phyloP scores from a whole-genome alignment of 2,113 vertebrate species.

The Psammodynastes pulverulentus region DNA sequence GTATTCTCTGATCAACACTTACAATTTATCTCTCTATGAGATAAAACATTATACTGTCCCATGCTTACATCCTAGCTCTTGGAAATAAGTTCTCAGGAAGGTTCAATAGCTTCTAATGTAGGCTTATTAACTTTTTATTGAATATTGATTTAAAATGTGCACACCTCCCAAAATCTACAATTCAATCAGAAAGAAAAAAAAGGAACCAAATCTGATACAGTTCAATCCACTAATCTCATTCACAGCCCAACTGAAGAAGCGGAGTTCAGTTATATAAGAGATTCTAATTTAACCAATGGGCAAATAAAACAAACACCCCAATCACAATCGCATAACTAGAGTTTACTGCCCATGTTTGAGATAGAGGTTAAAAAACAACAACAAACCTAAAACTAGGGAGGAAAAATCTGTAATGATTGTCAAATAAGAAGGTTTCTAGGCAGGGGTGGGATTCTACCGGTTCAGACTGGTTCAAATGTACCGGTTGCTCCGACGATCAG shows the following conservation, averaged over 20 bases:
- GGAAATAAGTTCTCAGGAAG: not conserved
- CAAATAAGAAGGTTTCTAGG: not conserved
- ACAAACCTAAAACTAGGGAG: not conserved
- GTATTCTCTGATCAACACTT: constrained; percentile 61
- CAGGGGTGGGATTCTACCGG: too few species aligned
- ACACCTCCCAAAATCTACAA: not conserved
- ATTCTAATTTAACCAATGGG: not conserved
- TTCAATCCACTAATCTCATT: not conserved
- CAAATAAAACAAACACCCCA: not conserved
- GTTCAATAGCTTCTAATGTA: not conserved
- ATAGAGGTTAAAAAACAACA: not conserved
- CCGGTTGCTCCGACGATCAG: too few species aligned
- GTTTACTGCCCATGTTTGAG: not conserved
- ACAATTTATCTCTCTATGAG: constrained; percentile 35
- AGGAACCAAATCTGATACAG: not conserved
- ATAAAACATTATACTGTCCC: constrained; percentile 5
- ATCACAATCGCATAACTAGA: not conserved
- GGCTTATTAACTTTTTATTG: not conserved
- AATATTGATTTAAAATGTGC: not conserved
- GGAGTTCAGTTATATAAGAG: not conserved
- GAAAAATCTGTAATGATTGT: not conserved
- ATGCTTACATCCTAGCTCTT: not conserved
- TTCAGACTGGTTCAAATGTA: too few species aligned
- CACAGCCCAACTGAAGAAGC: not conserved
- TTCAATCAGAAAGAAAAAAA: not conserved